phyloP scores from a whole-genome alignment of 2,113 vertebrate genomes.

The Calypte anna region DNA sequence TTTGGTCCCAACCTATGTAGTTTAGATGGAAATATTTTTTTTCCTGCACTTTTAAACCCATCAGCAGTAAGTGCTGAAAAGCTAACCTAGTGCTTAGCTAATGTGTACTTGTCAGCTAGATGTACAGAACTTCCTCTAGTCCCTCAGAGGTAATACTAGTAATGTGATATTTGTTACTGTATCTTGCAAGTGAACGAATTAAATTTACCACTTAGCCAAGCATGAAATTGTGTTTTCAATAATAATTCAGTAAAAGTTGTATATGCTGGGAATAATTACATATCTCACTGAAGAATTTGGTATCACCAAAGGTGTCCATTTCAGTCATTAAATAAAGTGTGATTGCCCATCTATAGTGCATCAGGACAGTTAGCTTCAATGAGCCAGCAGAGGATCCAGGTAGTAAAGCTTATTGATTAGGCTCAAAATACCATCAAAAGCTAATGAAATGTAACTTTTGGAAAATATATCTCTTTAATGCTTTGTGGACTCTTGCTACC shows the following conservation, averaged over 20 bases:
- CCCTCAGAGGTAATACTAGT: constrained; percentile 9
- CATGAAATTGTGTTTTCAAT: constrained; percentile 78
- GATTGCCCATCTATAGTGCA: constrained; percentile 24
- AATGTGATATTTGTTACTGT: constrained; percentile 59
- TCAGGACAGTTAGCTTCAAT: constrained; percentile 2
- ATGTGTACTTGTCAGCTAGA: neutral
- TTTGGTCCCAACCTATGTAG: neutral
- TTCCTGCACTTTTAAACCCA: neutral
- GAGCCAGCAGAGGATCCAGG: constrained; percentile 12
- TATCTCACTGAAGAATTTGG: constrained; percentile 12
- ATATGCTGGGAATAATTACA: constrained; percentile 64
- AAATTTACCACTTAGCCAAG: constrained; percentile 74
- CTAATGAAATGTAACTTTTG: constrained; percentile 43
- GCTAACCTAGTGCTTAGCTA: neutral
- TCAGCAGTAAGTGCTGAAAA: neutral
- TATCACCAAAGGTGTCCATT: constrained; percentile 13
- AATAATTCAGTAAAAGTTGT: constrained; percentile 71
- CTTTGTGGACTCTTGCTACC: neutral
- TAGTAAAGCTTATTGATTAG: constrained; percentile 24
- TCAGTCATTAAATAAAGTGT: constrained; percentile 24
- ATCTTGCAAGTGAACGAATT: constrained; percentile 66
- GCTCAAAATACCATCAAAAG: constrained; percentile 41
- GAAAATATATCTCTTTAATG: neutral
- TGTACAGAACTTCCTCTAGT: neutral
- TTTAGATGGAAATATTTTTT: neutral